Percentiles rank a stretch among this genome's conserved stretches.
phyloP scores from a whole-genome alignment of 2,797 vertebrate species.

The Chrysolophus pictus region DNA sequence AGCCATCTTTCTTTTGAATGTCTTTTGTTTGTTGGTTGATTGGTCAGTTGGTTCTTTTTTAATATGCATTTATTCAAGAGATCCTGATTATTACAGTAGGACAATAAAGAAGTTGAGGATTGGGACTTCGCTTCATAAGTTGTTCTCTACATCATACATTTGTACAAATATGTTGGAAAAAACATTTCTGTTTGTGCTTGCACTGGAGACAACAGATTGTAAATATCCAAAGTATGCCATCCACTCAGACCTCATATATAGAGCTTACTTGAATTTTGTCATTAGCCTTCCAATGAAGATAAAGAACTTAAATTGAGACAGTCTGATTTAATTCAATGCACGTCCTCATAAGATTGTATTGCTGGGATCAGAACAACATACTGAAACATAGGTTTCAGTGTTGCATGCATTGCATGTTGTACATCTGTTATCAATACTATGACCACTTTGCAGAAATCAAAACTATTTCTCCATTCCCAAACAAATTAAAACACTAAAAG shows the following conservation, averaged over 20 bases:
- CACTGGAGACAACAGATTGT: constrained; percentile 34
- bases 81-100: background rate
- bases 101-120: background rate
- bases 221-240: constrained; percentile 11
- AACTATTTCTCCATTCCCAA: background rate
- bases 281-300: rapidly evolving
- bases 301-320: background rate
- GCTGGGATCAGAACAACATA: background rate
- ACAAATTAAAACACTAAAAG: background rate
- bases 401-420: background rate
- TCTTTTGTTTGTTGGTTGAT: background rate
- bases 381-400: background rate
- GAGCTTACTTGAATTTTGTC: background rate
- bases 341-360: background rate
- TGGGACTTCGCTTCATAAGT: constrained; percentile 22
- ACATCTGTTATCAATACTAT: background rate
- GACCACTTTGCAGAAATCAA: background rate
- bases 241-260: background rate
- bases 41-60: background rate
- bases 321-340: background rate
- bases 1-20: background rate
- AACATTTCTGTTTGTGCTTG: constrained; percentile 27
- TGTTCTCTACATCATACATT: background rate
- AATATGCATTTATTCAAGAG: background rate
- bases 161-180: constrained; percentile 40